Percentiles rank a stretch among this genome's conserved stretches.
Conservation (phyloP, 2,888 invertebrate genomes). For the Masnerella sp. region DNA sequence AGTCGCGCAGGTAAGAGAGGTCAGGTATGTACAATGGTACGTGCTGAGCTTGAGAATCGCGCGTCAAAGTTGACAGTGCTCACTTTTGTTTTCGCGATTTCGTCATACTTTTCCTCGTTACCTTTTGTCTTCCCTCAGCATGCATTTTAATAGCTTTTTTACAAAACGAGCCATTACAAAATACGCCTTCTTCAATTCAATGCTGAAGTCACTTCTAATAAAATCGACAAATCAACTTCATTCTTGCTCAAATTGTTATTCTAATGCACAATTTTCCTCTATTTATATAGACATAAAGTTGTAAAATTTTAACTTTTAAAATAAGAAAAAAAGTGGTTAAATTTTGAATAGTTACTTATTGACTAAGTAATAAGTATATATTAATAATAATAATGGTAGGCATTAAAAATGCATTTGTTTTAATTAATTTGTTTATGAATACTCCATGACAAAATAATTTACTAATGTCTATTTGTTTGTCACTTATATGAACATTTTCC, state of each 20-base stretch:
- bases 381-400: no score
- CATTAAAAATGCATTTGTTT: no score
- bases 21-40: constrained; percentile 53
- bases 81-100: constrained; percentile 58
- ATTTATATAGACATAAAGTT: no score
- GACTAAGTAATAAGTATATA: no score
- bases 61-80: constrained; percentile 48
- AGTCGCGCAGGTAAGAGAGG: constrained; percentile 47
- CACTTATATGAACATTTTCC: no score
- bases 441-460: no score
- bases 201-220: constrained; percentile 43
- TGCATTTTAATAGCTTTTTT: constrained; percentile 43
- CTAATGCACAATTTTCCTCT: no score
- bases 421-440: no score
- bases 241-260: neutral
- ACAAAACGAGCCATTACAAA: constrained; percentile 42
- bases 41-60: constrained; percentile 48
- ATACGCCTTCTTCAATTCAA: constrained; percentile 27
- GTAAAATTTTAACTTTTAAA: no score
- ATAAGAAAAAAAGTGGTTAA: no score
- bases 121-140: constrained; percentile 33
- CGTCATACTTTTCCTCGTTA: constrained; percentile 39
- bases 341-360: no score
- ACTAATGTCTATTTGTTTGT: no score
- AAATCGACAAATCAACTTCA: constrained; percentile 18